Percentiles rank a stretch among this genome's conserved stretches.
Conservation (phyloP, 1,140 invertebrate genomes). For the Drosophila bocki region DNA sequence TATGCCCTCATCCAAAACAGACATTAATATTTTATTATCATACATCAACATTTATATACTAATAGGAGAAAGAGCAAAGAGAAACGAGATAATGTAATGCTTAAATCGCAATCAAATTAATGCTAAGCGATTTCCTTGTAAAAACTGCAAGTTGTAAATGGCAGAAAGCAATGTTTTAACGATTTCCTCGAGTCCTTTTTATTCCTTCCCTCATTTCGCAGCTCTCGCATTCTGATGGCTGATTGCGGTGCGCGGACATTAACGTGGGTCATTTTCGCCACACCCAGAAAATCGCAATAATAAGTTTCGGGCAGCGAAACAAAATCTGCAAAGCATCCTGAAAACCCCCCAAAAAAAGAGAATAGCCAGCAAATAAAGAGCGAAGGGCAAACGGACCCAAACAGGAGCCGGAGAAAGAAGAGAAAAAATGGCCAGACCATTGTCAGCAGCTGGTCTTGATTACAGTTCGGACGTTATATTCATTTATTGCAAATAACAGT, state of each 20-base stretch:
- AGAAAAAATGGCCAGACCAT: slow-evolving; percentile 36
- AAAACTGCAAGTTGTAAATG: slow-evolving; percentile 63
- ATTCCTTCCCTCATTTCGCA: slow-evolving; percentile 8
- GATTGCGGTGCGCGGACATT: slow-evolving; percentile 64
- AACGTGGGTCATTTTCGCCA: slow-evolving; percentile 74
- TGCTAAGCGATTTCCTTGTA: slow-evolving; percentile 59
- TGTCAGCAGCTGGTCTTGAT: slow-evolving; percentile 79
- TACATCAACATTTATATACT: slow-evolving; percentile 29
- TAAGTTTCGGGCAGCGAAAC: slow-evolving; percentile 57
- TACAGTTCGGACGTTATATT: slow-evolving; percentile 79
- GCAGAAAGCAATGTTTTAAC: slow-evolving; percentile 62
- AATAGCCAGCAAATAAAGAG: slow-evolving; percentile 12
- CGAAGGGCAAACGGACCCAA: slow-evolving; percentile 24
- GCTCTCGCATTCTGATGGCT: slow-evolving; percentile 21
- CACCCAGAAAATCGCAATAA: slow-evolving; percentile 61
- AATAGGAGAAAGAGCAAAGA: background rate
- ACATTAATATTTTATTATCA: slow-evolving; percentile 24
- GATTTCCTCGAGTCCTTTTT: slow-evolving; percentile 17
- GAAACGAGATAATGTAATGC: slow-evolving; percentile 32
- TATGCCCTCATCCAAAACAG: slow-evolving; percentile 1
- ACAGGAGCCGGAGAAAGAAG: slow-evolving; percentile 5
- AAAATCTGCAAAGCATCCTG: slow-evolving; percentile 53
- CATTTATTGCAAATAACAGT: slow-evolving; percentile 80
- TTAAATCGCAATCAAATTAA: slow-evolving; percentile 69
- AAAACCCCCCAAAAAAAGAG: background rate